Percentiles rank a stretch among this genome's conserved stretches.
phyloP scores from a whole-genome alignment of 2,113 vertebrate genomes.

The Lepisosteus osseus region DNA sequence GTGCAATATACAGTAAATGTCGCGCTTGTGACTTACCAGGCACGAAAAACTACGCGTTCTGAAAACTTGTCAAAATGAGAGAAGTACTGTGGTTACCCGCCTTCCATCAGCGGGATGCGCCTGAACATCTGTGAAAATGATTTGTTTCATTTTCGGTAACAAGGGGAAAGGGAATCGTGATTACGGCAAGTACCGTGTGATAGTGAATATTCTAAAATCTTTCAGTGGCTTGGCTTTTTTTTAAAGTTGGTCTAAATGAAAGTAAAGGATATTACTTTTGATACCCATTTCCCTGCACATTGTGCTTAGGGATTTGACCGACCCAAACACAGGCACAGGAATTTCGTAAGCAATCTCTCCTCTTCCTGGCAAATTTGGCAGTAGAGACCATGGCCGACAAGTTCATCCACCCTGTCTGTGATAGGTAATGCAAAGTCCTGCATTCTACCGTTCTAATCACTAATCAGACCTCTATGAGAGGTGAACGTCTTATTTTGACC shows the following conservation, averaged over 20 bases:
- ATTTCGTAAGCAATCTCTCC: slow-evolving; percentile 34
- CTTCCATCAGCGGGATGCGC: too few relatives aligned
- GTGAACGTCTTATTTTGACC: too few relatives aligned
- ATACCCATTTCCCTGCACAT: slow-evolving; percentile 42
- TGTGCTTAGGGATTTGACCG: slow-evolving; percentile 31
- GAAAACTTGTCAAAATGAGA: too few relatives aligned
- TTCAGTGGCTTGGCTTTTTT: slow-evolving; percentile 1
- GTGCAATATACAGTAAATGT: too few relatives aligned
- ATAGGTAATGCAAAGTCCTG: too few relatives aligned
- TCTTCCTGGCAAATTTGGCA: slow-evolving; percentile 33
- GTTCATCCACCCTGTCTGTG: not conserved
- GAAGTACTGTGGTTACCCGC: too few relatives aligned
- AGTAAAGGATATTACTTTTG: slow-evolving; percentile 35
- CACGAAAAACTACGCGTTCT: too few relatives aligned
- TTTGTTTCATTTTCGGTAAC: not conserved
- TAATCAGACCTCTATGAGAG: too few relatives aligned
- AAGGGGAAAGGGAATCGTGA: not conserved
- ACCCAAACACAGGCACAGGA: slow-evolving; percentile 32
- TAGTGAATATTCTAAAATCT: slow-evolving; percentile 4
- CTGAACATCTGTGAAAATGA: not conserved
- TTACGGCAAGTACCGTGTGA: slow-evolving; percentile 5
- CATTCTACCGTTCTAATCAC: too few relatives aligned
- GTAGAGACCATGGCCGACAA: not conserved
- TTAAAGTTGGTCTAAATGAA: slow-evolving; percentile 15
- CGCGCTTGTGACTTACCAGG: too few relatives aligned